phyloP scores from a whole-genome alignment of 2,113 vertebrate genomes.

The Hippocampus zosterae region DNA sequence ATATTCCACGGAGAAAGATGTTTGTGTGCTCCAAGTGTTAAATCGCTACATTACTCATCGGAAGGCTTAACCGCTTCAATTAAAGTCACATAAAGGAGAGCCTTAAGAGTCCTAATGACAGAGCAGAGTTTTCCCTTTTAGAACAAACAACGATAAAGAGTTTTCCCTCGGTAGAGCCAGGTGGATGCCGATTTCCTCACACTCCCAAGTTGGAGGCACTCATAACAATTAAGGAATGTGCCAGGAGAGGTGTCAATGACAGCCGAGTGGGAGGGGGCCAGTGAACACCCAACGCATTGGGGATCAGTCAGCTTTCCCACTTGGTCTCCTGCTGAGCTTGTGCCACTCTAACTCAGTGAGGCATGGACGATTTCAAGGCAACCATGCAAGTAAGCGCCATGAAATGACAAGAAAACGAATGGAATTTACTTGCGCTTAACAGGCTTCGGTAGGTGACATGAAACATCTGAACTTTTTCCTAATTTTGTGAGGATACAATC shows the following conservation, averaged over 20 bases:
- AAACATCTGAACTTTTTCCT: conserved; percentile 3
- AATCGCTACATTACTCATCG: conserved; percentile 46
- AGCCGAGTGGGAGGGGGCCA: conserved; percentile 36
- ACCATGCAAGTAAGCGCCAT: conserved; percentile 5
- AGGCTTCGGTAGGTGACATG: conserved; percentile 13
- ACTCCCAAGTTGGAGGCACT: conserved; percentile 23
- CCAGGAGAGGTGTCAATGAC: conserved; percentile 31
- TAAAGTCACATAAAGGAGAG: conserved; percentile 62
- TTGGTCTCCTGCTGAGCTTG: conserved; percentile 4
- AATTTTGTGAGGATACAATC: background rate
- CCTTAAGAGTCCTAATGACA: conserved; percentile 30
- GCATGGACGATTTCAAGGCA: conserved; percentile 23
- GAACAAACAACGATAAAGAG: conserved; percentile 59
- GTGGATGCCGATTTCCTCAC: conserved; percentile 40
- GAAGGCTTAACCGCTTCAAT: conserved; percentile 59
- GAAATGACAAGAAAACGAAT: conserved; percentile 23
- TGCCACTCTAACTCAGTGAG: conserved; percentile 14
- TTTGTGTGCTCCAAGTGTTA: conserved; percentile 41
- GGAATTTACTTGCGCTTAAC: conserved; percentile 21
- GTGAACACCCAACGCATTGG: conserved; percentile 30
- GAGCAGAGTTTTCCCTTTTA: conserved; percentile 42
- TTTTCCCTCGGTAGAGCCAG: conserved; percentile 36
- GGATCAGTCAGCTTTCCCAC: conserved; percentile 21
- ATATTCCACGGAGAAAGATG: conserved; percentile 30
- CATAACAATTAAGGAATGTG: conserved; percentile 37